Base-by-base conservation (phyloP, 1,140 invertebrate species). In the Cherax destructor region DNA sequence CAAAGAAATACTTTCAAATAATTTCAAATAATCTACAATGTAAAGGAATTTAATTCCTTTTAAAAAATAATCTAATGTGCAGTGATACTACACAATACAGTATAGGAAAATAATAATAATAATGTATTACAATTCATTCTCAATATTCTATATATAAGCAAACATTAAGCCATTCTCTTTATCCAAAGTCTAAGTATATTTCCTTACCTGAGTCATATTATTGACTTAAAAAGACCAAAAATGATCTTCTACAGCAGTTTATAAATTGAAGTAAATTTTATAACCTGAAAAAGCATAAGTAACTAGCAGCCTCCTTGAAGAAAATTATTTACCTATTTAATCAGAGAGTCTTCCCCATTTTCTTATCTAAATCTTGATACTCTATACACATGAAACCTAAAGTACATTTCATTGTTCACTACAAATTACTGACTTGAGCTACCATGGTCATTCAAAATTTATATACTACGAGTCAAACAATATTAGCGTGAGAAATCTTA, bases 401-500 rank as follows among this genome's bases (percentile, higher is more conserved):
- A 65, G 21, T 18, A 65, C 13, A 65, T 65, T 18, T 65, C 61
- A 21, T 18, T 21, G 61, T 21, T 65, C 61, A 21, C 61, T 65
- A 65, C 61, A 1, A 3, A 2, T 65, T 18, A 21, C 18, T 65
- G 18, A 65, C 18, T 65, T 65, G 13, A 6, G 18, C 21, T 65
- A 65, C 21, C 61, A 65, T 65, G 13, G 13, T 56, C 52, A 56
- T 65, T 13, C 13, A 65, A 65, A 21, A 5, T 65, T 65, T 18
- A 65, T 5, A 21, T 2, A 18, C 5, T 21, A 13, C 16, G 61
- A 65, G 21, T 21, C 9, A n/a, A 30, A 30, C 24, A 30, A 2
- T 9, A 74, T 13, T 24, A 74, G 11, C 24, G 0, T 74, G 7
- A 83, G 79, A 93, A 47, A 56, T 93, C 95, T 96, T 95, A 99